Base-by-base conservation (phyloP, 2,888 invertebrate species). In the Gymnoscelis rufifasciata region DNA sequence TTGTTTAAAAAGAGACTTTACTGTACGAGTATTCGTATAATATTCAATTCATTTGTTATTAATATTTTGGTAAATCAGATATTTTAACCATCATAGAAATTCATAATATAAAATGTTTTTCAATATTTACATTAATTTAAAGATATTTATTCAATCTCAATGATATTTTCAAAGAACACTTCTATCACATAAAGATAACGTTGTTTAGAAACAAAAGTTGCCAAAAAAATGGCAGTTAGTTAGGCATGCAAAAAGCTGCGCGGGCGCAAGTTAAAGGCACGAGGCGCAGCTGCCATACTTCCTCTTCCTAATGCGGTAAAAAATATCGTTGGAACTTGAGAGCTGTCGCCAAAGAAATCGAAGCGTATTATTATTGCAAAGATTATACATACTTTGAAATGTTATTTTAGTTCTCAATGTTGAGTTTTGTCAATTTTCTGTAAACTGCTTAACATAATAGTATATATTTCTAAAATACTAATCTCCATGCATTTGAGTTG, bases 241-340 rank as follows among this genome's bases (percentile, higher is more conserved):
- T 70, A 71, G 64, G 71, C 70, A 61, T 78, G 83, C 80, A 83
- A 83, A 83, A 83, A 83, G 68, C 62, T 58, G 61, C 60, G 67
- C 68, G 62, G 69, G 71, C 76, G 62, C 71, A 66, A 61, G 69
- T 66, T 74, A 56, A 66, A 67, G 81, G 83, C 83, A 82, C 84
- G 82, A 76, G 82, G 57, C 78, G 83, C 86, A 86, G 86, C 86
- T 86, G 84, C 73, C 66, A 70, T 52, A 77, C 75, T 87, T 87
- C 87, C 87, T 87, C 82, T 86, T 84, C 83, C 86, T 78, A 83
- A 71, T 66, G 58, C 39, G 60, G 64, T 38, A 57, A 60, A 71
- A 70, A 75, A 78, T 71, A 56, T 70, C 73, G 69, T 76, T 68
- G 72, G 61, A 68, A 74, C 73, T 72, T 64, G 62, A 74, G 71